Evolutionary conservation across 30 jellyfish, hydroid and myxozoan species (phyloP).

Genomic region (Chrysaora quinquecirrha): DNA sequence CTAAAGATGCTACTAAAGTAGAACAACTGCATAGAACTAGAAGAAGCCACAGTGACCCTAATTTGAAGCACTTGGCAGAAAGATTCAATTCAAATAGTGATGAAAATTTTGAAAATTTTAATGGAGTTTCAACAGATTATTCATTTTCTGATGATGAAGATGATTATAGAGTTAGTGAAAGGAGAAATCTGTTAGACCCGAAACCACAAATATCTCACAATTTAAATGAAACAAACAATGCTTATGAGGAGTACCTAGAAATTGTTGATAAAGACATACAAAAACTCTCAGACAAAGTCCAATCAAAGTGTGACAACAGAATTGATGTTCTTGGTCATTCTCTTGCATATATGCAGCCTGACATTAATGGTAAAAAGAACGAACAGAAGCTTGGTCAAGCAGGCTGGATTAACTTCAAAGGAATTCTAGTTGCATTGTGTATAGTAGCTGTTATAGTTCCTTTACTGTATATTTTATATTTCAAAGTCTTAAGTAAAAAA

Average conservation of each 20-base stretch:
- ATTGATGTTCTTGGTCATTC: slow-evolving; percentile 44
- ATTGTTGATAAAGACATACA: slow-evolving; percentile 53
- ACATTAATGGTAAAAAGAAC: neutral
- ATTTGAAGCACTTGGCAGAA: slow-evolving; percentile 13
- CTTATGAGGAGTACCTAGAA: slow-evolving; percentile 57
- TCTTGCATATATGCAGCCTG: slow-evolving; percentile 48
- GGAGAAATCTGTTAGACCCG: slow-evolving; percentile 4
- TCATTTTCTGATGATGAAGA: slow-evolving; percentile 40
- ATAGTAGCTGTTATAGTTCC: slow-evolving; percentile 64
- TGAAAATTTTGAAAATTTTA: neutral
- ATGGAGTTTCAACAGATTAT: slow-evolving; percentile 3
- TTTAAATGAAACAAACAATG: slow-evolving; percentile 22
- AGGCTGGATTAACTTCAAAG: slow-evolving; percentile 53
- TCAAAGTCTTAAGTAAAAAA: slow-evolving; percentile 5
- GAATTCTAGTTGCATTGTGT: slow-evolving; percentile 55
- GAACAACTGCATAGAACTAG: slow-evolving; percentile 4
- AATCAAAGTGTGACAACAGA: slow-evolving; percentile 30
- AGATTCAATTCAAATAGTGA: slow-evolving; percentile 3
- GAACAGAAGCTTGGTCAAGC: slow-evolving; percentile 58
- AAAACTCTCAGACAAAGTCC: slow-evolving; percentile 33
- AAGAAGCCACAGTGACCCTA: slow-evolving; percentile 58
- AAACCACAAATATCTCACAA: neutral
- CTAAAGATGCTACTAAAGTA: neutral
- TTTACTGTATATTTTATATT: slow-evolving; percentile 43
- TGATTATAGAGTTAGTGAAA: slow-evolving; percentile 9